Conservation (phyloP, 2,888 invertebrate species). For the Ornithoptera alexandrae region DNA sequence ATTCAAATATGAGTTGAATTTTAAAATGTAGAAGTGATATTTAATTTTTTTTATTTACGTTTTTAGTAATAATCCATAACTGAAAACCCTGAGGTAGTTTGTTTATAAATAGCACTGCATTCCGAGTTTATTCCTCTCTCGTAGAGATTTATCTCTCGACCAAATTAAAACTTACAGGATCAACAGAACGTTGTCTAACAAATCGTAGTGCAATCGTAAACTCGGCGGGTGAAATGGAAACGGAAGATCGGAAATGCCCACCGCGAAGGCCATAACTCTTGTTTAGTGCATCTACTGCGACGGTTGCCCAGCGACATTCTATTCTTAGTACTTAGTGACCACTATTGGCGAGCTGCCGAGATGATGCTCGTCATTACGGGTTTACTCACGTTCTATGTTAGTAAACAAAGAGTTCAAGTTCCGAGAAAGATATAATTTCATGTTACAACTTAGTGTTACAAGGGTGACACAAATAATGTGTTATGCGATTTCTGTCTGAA, state of each 20-base stretch:
- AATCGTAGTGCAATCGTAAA: conserved; percentile 36
- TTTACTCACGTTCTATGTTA: conserved; percentile 75
- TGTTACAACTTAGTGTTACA: conserved; percentile 20
- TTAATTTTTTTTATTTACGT: too few species aligned
- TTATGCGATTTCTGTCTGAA: conserved; percentile 14
- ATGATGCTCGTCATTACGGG: conserved; percentile 46
- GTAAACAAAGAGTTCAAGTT: conserved; percentile 63
- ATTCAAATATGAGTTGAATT: too few species aligned
- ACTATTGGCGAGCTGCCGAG: conserved; percentile 77
- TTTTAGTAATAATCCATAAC: conserved; percentile 13
- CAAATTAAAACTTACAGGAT: conserved; percentile 36
- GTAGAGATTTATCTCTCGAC: conserved; percentile 37
- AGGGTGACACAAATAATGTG: conserved; percentile 9
- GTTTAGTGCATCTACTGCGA: conserved; percentile 36
- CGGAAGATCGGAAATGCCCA: conserved; percentile 73
- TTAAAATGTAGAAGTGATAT: too few species aligned
- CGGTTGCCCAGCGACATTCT: conserved; percentile 62
- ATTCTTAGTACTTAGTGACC: conserved; percentile 69
- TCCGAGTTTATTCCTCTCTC: conserved; percentile 45
- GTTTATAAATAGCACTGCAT: conserved; percentile 49
- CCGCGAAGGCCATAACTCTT: conserved; percentile 57
- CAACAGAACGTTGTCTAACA: conserved; percentile 31
- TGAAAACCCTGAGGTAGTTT: conserved; percentile 36
- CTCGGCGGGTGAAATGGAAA: conserved; percentile 34
- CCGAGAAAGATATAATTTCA: conserved; percentile 29